Base-by-base conservation (phyloP, 2,888 invertebrate genomes). In the Lapara coniferarum region DNA sequence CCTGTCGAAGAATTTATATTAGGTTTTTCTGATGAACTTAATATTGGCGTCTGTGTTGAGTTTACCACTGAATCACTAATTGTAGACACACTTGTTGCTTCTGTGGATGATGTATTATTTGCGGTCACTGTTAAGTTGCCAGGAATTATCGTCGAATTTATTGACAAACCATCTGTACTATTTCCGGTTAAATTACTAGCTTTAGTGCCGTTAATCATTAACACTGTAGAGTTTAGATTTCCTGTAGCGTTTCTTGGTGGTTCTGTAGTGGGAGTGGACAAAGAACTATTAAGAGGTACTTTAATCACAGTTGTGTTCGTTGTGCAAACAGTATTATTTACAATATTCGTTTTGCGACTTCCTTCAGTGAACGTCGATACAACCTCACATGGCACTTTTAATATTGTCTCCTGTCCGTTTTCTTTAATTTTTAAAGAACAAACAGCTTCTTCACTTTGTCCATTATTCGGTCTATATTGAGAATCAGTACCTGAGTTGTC, bases 301-400 rank as follows among this genome's bases (percentile, higher is more conserved):
- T 83, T 85, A n/a, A 81, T 75, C 6, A 81, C 71, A 46, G 84
- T 85, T 46, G 80, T 79, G 58, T 88, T 88, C 6, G 87, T 86
- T 2, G 83, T 81, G 74, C 90, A 90, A 12, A 86, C 83, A 37
- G 86, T 89, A 67, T 79, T 77, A 59, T 88, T 88, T 6, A 81
- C 75, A 19, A 75, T 74, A 71, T 77, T 71, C 53, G 79, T 72
- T 71, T 82, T 85, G 30, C 81, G 82, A 72, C 89, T 85, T 4
- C 82, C 88, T 72, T 88, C 83, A 5, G 88, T 87, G 71, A 93
- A 93, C 1, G 93, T 93, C 1, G 93, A 91, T 10, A 93, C 92
- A 10, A 92, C 92, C 81, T 90, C 93, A 75, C 93, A 93, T 1
- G 93, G 93, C 75, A 93, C 86, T 77, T 85, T 91, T 14, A 93